Base-by-base conservation (phyloP, 2,888 invertebrate species). In the Apodemia hepburni region DNA sequence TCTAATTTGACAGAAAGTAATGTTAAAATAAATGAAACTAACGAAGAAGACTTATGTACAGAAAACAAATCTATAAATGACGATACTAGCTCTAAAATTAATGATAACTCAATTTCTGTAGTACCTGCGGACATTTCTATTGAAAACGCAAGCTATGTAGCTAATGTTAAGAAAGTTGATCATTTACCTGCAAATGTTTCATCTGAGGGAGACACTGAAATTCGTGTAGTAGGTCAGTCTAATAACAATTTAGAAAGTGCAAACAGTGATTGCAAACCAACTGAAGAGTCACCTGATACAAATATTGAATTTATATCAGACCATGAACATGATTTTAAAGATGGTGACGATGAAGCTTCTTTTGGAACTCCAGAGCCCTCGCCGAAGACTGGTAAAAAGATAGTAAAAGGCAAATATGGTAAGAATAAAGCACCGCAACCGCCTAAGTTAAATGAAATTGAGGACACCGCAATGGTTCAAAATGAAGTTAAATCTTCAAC, bases 311-410 rank as follows among this genome's bases (percentile, higher is more conserved):
- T 65, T 29, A 61, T 62, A 59, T 58, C 59, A 35, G 60, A n/a
- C 8, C 63, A 65, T 59, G 66, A 70, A 47, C 66, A 66, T 61
- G 70, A 71, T 70, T 85, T 86, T 15, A 80, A 77, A 8, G 90
- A 87, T 59, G 86, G 87, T 66, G 88, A 91, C 54, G 87, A 89
- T 58, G 91, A 92, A 75, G 85, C 85, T 3, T 91, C 91, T 27
- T 92, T 86, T 71, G 87, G 84, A 45, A 92, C 92, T 12, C 92
- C 92, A 8, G 86, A 85, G 65, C 79, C 85, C 71, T 91, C 92
- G 0, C 92, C 92, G 58, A 84, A 81, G 74, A 75, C 68, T 66
- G 82, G 79, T 73, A 79, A 81, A 75, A 89, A 86, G 73, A 71
- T 76, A 4, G 73, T 75, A 1, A 90, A 84, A 78, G 91, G 89